Evolutionary conservation across 2,113 vertebrate genomes (phyloP).

Genomic region (Puntigrus tetrazona): DNA sequence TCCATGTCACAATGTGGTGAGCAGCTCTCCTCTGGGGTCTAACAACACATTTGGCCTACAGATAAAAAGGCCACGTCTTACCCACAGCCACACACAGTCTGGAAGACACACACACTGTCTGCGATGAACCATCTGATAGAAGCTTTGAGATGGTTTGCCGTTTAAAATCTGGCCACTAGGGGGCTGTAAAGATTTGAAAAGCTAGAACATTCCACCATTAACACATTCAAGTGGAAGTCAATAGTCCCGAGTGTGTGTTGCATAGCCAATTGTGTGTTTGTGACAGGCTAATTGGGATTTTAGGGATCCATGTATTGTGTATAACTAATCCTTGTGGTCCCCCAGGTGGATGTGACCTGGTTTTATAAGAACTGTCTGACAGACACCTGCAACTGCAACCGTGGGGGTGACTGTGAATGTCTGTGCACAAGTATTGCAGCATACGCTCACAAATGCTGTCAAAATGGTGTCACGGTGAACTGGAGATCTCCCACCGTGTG

Average conservation of each 20-base stretch:
- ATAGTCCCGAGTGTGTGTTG: not conserved
- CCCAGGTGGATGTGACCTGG: slow-evolving; percentile 94
- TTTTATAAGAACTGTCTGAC: slow-evolving; percentile 97
- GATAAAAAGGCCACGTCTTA: slow-evolving; percentile 52
- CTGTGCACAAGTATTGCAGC: slow-evolving; percentile 94
- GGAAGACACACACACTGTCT: not conserved
- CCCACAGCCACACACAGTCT: slow-evolving; percentile 48
- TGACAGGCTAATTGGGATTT: not conserved
- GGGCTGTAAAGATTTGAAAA: slow-evolving; percentile 16
- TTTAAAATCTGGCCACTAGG: slow-evolving; percentile 25
- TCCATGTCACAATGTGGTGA: slow-evolving; percentile 96
- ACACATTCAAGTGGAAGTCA: not conserved
- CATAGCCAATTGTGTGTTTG: not conserved
- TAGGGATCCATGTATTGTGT: slow-evolving; percentile 23
- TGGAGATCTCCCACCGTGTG: slow-evolving; percentile 90
- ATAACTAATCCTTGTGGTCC: slow-evolving; percentile 44
- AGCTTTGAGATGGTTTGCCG: not conserved
- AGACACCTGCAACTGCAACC: slow-evolving; percentile 96
- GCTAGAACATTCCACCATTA: not conserved
- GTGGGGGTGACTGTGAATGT: slow-evolving; percentile 95
- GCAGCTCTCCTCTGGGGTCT: slow-evolving; percentile 51
- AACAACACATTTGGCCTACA: slow-evolving; percentile 16
- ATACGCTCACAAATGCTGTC: slow-evolving; percentile 95
- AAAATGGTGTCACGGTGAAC: slow-evolving; percentile 85
- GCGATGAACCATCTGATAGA: slow-evolving; percentile 37